Conservation (phyloP, 2,888 invertebrate genomes). For the Rosalia funebris region DNA sequence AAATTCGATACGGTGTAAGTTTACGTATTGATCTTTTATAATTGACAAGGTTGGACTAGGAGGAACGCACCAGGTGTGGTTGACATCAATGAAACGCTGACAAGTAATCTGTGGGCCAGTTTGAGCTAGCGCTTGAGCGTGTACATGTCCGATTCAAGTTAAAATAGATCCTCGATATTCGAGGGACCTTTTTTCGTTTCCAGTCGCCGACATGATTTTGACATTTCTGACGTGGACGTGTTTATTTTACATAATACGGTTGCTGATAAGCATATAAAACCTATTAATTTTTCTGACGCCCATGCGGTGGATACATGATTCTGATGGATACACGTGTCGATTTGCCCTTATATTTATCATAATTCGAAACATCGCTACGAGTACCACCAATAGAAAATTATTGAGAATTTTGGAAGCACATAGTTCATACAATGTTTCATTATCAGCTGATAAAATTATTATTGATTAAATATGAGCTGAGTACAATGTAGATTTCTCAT, state of each 20-base stretch:
- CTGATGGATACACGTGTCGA: not conserved
- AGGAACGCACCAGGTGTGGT: conserved; percentile 48
- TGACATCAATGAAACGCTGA: conserved; percentile 51
- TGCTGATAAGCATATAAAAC: conserved; percentile 24
- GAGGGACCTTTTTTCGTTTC: conserved; percentile 43
- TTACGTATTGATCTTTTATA: conserved; percentile 47
- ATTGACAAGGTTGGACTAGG: conserved; percentile 48
- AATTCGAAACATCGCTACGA: too few species aligned
- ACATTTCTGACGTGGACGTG: conserved; percentile 37
- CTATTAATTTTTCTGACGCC: conserved; percentile 13
- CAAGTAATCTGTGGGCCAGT: conserved; percentile 49
- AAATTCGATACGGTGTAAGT: conserved; percentile 36
- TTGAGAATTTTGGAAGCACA: too few species aligned
- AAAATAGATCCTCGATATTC: conserved; percentile 44
- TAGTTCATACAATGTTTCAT: too few species aligned
- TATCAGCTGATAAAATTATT: too few species aligned
- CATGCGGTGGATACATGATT: not conserved
- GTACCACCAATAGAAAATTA: too few species aligned
- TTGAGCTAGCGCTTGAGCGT: conserved; percentile 36
- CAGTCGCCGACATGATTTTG: conserved; percentile 37
- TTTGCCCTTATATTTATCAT: not conserved
- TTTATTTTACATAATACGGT: conserved; percentile 27
- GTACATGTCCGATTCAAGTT: conserved; percentile 46
- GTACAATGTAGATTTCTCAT: too few species aligned
- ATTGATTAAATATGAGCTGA: too few species aligned